Conservation (phyloP, 2,113 vertebrate species). For the Coreoperca whiteheadi region DNA sequence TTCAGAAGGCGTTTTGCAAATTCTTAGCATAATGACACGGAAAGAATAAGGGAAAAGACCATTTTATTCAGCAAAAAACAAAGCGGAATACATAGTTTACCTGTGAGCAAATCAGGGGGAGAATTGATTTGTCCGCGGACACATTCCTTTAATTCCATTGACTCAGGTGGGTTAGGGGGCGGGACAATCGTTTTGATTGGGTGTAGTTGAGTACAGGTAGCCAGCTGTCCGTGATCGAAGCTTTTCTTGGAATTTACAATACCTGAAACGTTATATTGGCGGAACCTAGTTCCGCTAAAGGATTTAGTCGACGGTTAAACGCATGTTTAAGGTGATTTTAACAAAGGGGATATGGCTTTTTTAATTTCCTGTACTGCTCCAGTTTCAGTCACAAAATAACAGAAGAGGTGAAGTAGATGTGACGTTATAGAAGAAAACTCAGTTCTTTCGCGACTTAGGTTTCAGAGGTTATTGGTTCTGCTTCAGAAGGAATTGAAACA, state of each 20-base stretch:
- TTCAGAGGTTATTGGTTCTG: neutral
- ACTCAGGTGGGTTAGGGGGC: constrained; percentile 10
- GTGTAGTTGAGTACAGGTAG: constrained; percentile 7
- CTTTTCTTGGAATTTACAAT: neutral
- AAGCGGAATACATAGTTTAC: neutral
- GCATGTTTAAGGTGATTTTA: neutral
- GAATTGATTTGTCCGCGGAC: constrained; percentile 2
- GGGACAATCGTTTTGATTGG: constrained; percentile 44
- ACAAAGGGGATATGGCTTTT: neutral
- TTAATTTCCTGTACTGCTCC: accelerated
- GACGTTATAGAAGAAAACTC: neutral
- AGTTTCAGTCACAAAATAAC: neutral
- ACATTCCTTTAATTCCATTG: constrained; percentile 40
- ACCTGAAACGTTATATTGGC: accelerated
- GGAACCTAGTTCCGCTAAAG: accelerated
- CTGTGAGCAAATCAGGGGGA: neutral
- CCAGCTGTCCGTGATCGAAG: neutral
- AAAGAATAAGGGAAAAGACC: accelerated
- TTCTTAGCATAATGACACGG: neutral
- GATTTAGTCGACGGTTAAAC: neutral
- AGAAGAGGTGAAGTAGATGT: too few relatives aligned
- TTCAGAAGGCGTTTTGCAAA: neutral
- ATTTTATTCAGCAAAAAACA: neutral
- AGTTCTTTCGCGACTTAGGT: neutral
- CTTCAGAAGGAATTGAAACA: neutral